These are phyloP conservation scores for Formica aserva DNA, from an alignment of 2,888 invertebrate species.

Conservation along the genomic window DNA sequence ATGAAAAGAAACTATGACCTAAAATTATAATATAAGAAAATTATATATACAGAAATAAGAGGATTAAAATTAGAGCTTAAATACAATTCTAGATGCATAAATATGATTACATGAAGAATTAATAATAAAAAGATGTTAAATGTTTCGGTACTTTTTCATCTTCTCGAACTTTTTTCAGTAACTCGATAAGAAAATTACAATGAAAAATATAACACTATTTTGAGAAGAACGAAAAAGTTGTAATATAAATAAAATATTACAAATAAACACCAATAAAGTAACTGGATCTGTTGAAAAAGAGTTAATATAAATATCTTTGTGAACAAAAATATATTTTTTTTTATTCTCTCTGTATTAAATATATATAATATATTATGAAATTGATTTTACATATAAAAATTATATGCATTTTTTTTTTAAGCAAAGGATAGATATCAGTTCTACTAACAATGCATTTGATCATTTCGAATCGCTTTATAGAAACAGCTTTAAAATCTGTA, in stretches of 20 bases:
- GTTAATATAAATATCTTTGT: neutral
- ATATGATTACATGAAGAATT: neutral
- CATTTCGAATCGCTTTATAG: neutral
- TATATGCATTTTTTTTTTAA: neutral
- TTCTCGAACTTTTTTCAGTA: too few relatives aligned
- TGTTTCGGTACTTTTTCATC: neutral
- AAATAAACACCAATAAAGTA: neutral
- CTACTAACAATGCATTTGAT: constrained; percentile 3
- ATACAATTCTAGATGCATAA: neutral
- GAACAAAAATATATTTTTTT: neutral
- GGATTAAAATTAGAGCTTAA: neutral
- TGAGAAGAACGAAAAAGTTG: neutral
- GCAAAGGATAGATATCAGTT: neutral
- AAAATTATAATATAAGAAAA: neutral
- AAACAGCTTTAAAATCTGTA: neutral
- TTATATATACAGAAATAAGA: neutral
- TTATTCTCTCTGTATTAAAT: neutral
- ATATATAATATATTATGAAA: neutral
- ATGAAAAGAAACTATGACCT: neutral
- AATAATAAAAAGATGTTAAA: neutral
- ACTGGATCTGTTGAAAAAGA: neutral
- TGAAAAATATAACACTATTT: neutral
- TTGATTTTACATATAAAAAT: neutral
- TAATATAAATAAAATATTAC: neutral
- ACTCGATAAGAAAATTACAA: neutral